phyloP scores from a whole-genome alignment of 2,888 invertebrate species.

The Orthonychiurus folsomi region DNA sequence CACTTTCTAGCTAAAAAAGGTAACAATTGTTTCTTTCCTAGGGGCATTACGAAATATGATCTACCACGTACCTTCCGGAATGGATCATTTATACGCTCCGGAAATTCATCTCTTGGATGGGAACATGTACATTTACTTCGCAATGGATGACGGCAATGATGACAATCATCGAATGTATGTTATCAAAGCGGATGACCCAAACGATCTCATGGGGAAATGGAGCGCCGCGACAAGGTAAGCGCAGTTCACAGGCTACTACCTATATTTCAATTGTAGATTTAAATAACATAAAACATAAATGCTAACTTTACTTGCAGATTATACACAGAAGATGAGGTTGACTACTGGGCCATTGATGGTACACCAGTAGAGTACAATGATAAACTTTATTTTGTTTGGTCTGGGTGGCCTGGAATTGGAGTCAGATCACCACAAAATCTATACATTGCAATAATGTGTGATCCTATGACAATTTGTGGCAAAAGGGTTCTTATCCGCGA shows the following conservation, averaged over 20 bases:
- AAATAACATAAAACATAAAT: not conserved
- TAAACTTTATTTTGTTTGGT: constrained; percentile 33
- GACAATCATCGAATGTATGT: constrained; percentile 38
- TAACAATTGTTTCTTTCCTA: no score
- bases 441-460: constrained; percentile 36
- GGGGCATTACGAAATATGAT: constrained; percentile 22
- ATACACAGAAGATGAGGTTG: constrained; percentile 15
- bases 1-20: no score
- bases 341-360: constrained; percentile 32
- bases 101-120: constrained; percentile 33
- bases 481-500: constrained; percentile 26
- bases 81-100: constrained; percentile 32
- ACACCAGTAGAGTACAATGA: constrained; percentile 32
- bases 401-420: constrained; percentile 33
- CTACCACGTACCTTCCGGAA: constrained; percentile 24
- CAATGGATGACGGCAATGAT: constrained; percentile 32
- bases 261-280: not conserved
- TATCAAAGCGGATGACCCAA: constrained; percentile 29
- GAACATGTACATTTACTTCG: constrained; percentile 35
- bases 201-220: constrained; percentile 32
- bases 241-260: no score
- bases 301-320: constrained; percentile 12
- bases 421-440: constrained; percentile 37
- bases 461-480: constrained; percentile 32
- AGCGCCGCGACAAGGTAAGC: constrained; percentile 18